A percentile compares a stretch with the other conserved stretches of the same genome.
Evolutionary conservation across 2,888 invertebrate genomes (phyloP).

Genomic region (Nasonovia ribisnigri): DNA sequence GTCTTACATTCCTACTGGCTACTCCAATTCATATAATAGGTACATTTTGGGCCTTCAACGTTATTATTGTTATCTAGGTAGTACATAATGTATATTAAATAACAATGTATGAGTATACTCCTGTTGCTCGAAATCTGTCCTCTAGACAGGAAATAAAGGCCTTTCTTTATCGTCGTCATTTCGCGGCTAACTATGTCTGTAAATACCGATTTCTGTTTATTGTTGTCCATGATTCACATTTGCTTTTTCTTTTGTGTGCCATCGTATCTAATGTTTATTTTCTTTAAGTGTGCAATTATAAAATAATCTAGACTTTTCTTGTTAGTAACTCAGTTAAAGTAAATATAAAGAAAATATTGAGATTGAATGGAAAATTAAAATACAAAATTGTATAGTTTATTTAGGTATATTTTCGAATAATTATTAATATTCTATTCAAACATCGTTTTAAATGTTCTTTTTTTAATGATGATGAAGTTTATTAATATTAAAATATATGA

Average conservation of each 20-base stretch:
- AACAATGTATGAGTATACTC: not conserved
- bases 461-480: not conserved
- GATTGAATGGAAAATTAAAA: not conserved
- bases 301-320: not conserved
- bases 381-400: not conserved
- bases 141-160: not conserved
- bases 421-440: not conserved
- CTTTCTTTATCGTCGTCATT: not conserved
- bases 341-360: not conserved
- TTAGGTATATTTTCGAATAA: not conserved
- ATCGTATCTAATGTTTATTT: not conserved
- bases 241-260: not conserved
- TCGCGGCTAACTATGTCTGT: not conserved
- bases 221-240: not conserved
- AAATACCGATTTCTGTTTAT: slow-evolving; percentile 15
- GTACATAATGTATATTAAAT: not conserved
- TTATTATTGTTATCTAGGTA: not conserved
- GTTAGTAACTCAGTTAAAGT: not conserved
- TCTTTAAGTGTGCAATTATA: not conserved
- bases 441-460: too few relatives aligned
- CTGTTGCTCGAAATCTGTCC: not conserved
- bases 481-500: not conserved
- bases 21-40: not conserved
- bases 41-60: not conserved
- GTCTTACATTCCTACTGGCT: not conserved